Evolutionary conservation across 2,888 invertebrate genomes (phyloP), one percentile per base, ranked within the genome.

Genomic region (Caenorhabditis sulstoni): DNA sequence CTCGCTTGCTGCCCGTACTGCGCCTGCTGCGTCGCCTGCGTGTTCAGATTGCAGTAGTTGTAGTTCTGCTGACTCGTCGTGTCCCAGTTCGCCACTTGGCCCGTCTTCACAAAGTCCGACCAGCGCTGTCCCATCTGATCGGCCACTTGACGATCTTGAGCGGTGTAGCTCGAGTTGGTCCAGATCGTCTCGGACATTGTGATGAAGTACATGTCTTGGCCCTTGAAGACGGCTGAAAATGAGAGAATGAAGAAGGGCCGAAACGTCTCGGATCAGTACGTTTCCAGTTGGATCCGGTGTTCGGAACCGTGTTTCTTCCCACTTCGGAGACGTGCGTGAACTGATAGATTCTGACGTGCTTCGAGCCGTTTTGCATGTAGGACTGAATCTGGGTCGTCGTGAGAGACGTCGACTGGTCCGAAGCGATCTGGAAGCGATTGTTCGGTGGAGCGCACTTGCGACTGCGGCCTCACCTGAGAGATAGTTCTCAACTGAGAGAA

Each of bases 41-140:
- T 62, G 35, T 81, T 82, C 66, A 85, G 45, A 47, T 83, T 78
- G 55, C 85, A 84, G 50, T 86, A 86, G 44, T 81, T 82, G 61
- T 84, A 85, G 53, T 75, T 81, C 45, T 81, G 78, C 9, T 68
- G 59, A 35, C 61, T 77, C 11, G 79, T 67, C 12, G 85, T 79
- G 49, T 81, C 77, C 85, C 85, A 85, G 37, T 81, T 81, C 3
- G 55, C 70, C 20, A 85, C 84, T 44, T 82, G 80, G 35, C 84
- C 86, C 22, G 67, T 81, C 52, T 84, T 85, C n/a, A 81, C 86
- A 57, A 86, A 86, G 37, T 86, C 79, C n/a, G 85, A 79, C 86
- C 86, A 86, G 29, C 66, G 65, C 29, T 81, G 73, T 3, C 86
- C 86, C 84, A 85, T 81, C 37, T 81, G 67, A 75, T 86, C 74